Conservation (phyloP, 2,888 invertebrate species). For the Drosophila sordidula region DNA sequence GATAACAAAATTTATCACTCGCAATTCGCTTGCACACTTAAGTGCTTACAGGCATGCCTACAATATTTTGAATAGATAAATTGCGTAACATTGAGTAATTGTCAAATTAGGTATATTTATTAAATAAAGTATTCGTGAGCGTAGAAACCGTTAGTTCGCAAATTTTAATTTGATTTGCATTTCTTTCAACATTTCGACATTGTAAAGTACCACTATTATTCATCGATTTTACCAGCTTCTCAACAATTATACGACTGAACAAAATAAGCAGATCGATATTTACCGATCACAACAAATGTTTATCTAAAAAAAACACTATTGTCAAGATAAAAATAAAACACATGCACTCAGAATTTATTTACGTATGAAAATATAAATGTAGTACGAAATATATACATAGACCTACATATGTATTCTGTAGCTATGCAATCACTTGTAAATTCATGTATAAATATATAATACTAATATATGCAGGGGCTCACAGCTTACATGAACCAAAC, state of each 20-base stretch:
- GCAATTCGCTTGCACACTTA: not conserved
- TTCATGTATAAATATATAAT: too few species aligned
- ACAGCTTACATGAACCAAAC: too few species aligned
- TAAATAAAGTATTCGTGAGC: not conserved
- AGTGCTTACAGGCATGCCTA: not conserved
- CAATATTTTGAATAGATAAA: not conserved
- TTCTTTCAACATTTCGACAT: not conserved
- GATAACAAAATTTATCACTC: not conserved
- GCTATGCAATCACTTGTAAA: too few species aligned
- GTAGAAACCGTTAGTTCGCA: not conserved
- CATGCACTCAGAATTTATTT: slow-evolving; percentile 61
- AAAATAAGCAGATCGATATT: slow-evolving; percentile 73
- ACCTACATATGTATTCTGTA: too few species aligned
- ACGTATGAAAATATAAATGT: slow-evolving; percentile 24
- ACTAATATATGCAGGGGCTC: too few species aligned
- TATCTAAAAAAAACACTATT: slow-evolving; percentile 52
- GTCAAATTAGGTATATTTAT: not conserved
- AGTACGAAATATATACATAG: slow-evolving; percentile 17
- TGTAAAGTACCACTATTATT: slow-evolving; percentile 20
- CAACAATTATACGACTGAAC: slow-evolving; percentile 66
- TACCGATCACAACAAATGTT: slow-evolving; percentile 74
- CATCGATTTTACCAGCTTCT: slow-evolving; percentile 28
- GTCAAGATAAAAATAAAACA: slow-evolving; percentile 76
- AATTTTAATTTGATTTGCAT: not conserved
- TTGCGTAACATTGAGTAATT: not conserved